Base-by-base conservation (phyloP, 2,888 invertebrate genomes). In the Nephrotoma flavescens region DNA sequence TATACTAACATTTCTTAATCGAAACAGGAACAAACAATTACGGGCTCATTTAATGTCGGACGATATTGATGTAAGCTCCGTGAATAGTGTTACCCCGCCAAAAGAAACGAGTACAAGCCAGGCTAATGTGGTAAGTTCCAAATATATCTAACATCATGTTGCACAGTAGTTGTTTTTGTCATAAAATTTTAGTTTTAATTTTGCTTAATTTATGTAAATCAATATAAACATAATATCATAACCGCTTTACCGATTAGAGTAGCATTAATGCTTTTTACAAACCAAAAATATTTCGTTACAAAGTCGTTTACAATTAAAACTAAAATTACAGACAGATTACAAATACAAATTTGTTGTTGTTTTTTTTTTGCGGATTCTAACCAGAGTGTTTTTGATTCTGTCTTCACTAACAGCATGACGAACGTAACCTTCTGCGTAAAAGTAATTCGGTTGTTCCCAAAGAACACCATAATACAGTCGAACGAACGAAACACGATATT, bases 21-120 rank as follows among this genome's bases (percentile, higher is more conserved):
- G 9, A 83, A 44, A 86, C 86, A 95, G 95, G 90, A 96, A 96
- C 90, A 95, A 95, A 89, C 96, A 96, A 90, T 93, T 96, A 87
- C 93, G 95, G 87, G 95, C 95, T 42, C 95, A 95, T 90, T 92
- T 96, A 88, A 94, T 95, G 90, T 93, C 95, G 2, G 95, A 95
- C 89, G 94, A 94, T 87, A 94, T 93, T 88, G 95, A 96, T 89
- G 89, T 89, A 47, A 90, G 90, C 88, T 91, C 90, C 87, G 90
- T 91, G 85, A 91, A 91, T 88, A 90, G 90, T 52, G 88, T 91
- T 87, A 89, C 89, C 31, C 89, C 88, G 57, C 89, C 89, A 84
- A 89, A 90, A 86, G 91, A 90, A 87, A 89, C 89, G 47, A 88
- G 89, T 86, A 89, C 90, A 83, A 90, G 89, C 88, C 89, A 90